Conservation (phyloP, 2,888 invertebrate genomes). For the Campoplex capitator region DNA sequence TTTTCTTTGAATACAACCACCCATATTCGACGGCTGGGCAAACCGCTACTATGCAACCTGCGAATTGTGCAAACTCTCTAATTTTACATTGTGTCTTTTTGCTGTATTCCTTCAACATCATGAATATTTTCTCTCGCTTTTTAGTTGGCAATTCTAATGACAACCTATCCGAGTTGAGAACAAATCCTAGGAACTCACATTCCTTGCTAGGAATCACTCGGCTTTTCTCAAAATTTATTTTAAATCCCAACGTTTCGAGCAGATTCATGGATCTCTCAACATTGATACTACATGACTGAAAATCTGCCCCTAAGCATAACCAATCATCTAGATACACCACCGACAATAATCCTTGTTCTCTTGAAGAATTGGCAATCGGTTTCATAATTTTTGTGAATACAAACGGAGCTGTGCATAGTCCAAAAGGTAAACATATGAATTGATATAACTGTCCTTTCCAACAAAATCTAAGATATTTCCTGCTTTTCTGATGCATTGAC, state of each 20-base stretch:
- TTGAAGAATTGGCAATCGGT: too few relatives aligned
- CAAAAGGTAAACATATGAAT: too few relatives aligned
- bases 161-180: slow-evolving; percentile 37
- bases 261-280: too few relatives aligned
- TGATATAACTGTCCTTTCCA: too few relatives aligned
- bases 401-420: neutral
- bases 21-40: slow-evolving; percentile 4
- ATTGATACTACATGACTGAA: too few relatives aligned
- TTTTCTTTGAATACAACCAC: slow-evolving; percentile 4
- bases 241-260: too few relatives aligned
- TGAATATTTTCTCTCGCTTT: slow-evolving; percentile 1
- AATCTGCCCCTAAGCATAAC: too few relatives aligned
- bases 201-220: slow-evolving; percentile 40
- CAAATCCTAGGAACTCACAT: neutral
- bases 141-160: slow-evolving; percentile 50
- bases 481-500: too few relatives aligned
- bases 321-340: too few relatives aligned
- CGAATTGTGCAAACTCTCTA: slow-evolving; percentile 24
- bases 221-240: slow-evolving; percentile 64
- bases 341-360: too few relatives aligned
- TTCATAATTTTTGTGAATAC: slow-evolving; percentile 24
- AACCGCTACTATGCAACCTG: slow-evolving; percentile 4
- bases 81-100: slow-evolving; percentile 24
- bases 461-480: too few relatives aligned
- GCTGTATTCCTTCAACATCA: neutral